A percentile compares a stretch with the other conserved stretches of the same genome.
These are phyloP conservation scores for Tiliacea citrago DNA, from an alignment of 2,888 invertebrate species.

Conservation along the genomic window DNA sequence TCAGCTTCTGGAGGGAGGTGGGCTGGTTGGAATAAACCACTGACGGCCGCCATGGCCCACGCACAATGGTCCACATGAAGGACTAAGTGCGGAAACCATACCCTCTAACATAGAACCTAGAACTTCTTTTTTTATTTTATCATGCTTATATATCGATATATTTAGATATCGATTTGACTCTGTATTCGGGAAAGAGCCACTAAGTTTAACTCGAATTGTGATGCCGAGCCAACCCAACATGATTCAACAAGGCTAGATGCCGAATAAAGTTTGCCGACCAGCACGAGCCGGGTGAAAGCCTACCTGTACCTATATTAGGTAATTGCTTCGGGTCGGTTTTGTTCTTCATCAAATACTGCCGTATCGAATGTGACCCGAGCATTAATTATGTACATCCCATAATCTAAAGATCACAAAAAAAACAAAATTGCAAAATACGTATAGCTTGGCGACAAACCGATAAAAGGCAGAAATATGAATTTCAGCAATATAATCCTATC, in stretches of 20 bases:
- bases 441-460: not conserved
- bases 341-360: not conserved
- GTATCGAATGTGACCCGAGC: not conserved
- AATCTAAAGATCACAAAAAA: not conserved
- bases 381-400: not conserved
- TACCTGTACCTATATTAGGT: not conserved
- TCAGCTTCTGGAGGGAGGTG: too few relatives aligned
- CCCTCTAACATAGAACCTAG: too few relatives aligned
- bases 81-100: too few relatives aligned
- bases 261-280: not conserved
- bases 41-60: too few relatives aligned
- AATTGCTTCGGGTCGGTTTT: not conserved
- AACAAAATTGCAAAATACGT: not conserved
- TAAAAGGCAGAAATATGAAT: not conserved
- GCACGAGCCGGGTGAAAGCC: not conserved
- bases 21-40: too few relatives aligned
- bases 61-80: too few relatives aligned
- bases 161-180: too few relatives aligned
- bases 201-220: not conserved
- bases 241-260: not conserved
- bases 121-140: too few relatives aligned
- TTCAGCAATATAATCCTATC: conserved; percentile 30
- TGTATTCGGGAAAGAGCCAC: not conserved
- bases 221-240: not conserved
- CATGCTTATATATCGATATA: too few relatives aligned